Percentiles rank a stretch among this genome's conserved stretches.
These are phyloP conservation scores for Hymenochirus boettgeri DNA, from an alignment of 2,113 vertebrate species.

Conservation along the genomic window DNA sequence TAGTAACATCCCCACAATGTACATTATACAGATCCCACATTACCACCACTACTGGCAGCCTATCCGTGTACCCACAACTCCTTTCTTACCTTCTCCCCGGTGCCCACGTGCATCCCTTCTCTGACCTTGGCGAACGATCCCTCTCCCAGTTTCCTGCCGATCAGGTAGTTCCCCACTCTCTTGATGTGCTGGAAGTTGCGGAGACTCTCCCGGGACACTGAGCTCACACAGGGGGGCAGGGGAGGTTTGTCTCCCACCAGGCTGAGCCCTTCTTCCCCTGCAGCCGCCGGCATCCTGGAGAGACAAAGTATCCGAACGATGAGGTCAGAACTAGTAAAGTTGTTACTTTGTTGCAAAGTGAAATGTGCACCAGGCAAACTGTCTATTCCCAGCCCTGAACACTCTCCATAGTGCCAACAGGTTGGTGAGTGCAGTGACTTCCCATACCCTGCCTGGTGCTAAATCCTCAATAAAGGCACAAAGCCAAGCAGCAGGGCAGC, in stretches of 20 bases:
- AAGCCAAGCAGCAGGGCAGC: not conserved
- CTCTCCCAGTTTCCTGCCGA: constrained; percentile 91
- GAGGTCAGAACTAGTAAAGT: not conserved
- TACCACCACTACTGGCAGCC: no score
- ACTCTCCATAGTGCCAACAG: no score
- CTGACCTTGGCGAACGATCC: constrained; percentile 95
- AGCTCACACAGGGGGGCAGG: constrained; percentile 67
- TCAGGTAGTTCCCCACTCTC: constrained; percentile 88
- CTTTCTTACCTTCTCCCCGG: constrained; percentile 90
- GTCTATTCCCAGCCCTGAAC: no score
- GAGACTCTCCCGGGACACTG: constrained; percentile 73
- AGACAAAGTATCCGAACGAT: constrained; percentile 1
- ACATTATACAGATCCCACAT: no score
- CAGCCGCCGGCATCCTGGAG: constrained; percentile 70
- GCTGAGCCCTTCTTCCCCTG: constrained; percentile 71
- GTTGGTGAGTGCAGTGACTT: no score
- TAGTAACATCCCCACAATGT: no score
- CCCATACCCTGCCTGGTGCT: no score
- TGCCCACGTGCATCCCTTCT: constrained; percentile 85
- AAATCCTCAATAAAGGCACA: not conserved
- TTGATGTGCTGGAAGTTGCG: constrained; percentile 94
- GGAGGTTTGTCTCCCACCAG: constrained; percentile 49
- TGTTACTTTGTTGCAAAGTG: not conserved
- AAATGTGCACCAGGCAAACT: no score
- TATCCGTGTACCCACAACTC: no score